Base-by-base conservation (phyloP, 2,888 invertebrate species). In the Harpalus rubripes region DNA sequence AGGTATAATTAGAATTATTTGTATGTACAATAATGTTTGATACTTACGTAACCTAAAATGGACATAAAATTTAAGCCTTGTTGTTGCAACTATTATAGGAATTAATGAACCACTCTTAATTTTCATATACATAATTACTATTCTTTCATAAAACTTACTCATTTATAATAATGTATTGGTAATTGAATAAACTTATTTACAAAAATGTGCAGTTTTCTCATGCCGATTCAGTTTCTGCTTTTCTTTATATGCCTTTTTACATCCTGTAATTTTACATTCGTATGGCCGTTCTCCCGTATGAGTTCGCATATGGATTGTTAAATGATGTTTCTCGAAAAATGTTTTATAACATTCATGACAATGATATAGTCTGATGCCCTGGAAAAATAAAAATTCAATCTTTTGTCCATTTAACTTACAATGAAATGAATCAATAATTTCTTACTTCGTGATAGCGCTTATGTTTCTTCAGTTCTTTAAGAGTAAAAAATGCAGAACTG, bases 261-360 rank as follows among this genome's bases (percentile, higher is more conserved):
- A 90, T 56, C 87, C 88, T 18, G 87, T 85, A 68, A 88, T 84
- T 80, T 87, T 87, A 87, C 89, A 90, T 12, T 86, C 85, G 79
- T 89, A 90, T 1, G 89, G 89, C 39, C 89, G 85, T 85, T 90
- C 89, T 12, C 89, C 89, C 26, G 88, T 90, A 84, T 90, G 89
- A 85, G 86, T 87, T 78, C 89, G 86, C 79, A 87, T 86, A 85
- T 90, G 89, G 58, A 89, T 87, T 10, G 88, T 88, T 52, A 90
- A 85, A 87, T 90, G 89, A 86, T 89, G 89, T 63, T 89, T 88
- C 86, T 89, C 89, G 85, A 88, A 89, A 86, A 89, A 90, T 22
- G 89, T 86, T 85, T 89, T 89, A 85, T 88, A 90, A 86, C 89
- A 90, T 82, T 87, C 86, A 63, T 88, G 88, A 85, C 89, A 90